Base-by-base conservation (phyloP, 2,888 invertebrate species). In the Meghimatium bilineatum region DNA sequence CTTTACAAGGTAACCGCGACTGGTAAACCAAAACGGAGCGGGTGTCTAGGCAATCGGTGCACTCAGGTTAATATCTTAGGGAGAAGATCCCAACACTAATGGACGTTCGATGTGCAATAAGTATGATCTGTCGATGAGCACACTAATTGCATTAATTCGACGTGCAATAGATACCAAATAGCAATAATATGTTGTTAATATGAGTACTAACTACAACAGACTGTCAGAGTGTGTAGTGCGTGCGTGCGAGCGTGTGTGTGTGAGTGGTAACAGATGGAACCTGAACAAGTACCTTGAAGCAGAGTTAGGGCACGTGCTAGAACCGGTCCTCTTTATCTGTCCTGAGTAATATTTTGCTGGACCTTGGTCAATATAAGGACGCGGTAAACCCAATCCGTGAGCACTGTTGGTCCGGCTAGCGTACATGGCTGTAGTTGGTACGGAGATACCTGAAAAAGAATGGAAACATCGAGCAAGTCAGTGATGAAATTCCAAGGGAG, bases 301-400 rank as follows among this genome's bases (percentile, higher is more conserved):
- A n/a, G 83, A 77, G 34, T 71, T 78, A 8, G 82, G 82, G 44
- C 75, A 75, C 20, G 72, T 76, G 72, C 71, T 78, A 72, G 92
- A 92, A 44, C 89, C 88, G 0, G 92, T 89, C 72, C 92, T 86
- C 82, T 91, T 91, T 85, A 93, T 92, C 67, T 91, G 89, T 60
- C 91, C 89, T 17, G 92, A 90, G 86, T 91, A 92, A 74, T 90
- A 90, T 80, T 91, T 92, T 49, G 89, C 88, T 26, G 80, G 84
- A 0, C 83, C 44, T 12, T 90, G 91, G 80, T 92, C 91, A 71
- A 91, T 86, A 10, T 91, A 82, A 0, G 92, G 91, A 10, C 92
- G 89, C 86, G 91, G 92, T 63, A 87, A 67, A 0, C 87, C 86
- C 60, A 90, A 87, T 17, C 92, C 92, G 29, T 92, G 88, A 26